A percentile compares a stretch with the other conserved stretches of the same genome.
Evolutionary conservation across 2,113 vertebrate species (phyloP).

Genomic region (Notiomystis cincta): DNA sequence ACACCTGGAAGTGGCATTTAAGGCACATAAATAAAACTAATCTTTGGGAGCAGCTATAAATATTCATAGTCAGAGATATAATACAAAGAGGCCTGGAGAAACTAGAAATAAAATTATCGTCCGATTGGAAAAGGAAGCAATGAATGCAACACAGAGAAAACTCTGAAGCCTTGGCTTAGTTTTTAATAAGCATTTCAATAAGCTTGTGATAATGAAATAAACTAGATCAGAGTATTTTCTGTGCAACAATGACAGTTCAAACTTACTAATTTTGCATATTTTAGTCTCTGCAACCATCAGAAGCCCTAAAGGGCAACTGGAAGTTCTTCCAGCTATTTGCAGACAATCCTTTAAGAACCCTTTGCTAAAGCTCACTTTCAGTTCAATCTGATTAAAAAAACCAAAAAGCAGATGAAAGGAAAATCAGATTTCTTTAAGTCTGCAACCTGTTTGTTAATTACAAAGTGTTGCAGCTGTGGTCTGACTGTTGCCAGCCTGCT

Average conservation of each 20-base stretch:
- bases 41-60: background rate
- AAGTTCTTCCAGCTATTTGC: background rate
- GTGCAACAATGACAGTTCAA: background rate
- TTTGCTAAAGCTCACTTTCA: background rate
- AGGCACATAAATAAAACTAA: background rate
- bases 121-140: background rate
- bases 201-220: conserved; percentile 16
- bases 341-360: background rate
- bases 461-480: background rate
- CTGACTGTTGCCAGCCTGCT: background rate
- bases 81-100: background rate
- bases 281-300: background rate
- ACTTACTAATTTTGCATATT: background rate
- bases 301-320: background rate
- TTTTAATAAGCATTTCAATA: conserved; percentile 16
- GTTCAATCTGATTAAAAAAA: background rate
- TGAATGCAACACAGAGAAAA: background rate
- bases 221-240: conserved; percentile 12
- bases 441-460: conserved; percentile 16
- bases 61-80: background rate
- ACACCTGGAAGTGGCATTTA: background rate
- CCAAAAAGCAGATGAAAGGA: conserved; percentile 3
- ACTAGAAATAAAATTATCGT: background rate
- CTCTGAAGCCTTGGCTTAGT: background rate
- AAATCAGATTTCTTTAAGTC: background rate